Base-by-base conservation (phyloP, 1,140 invertebrate genomes). In the Dufourea novaeangliae region DNA sequence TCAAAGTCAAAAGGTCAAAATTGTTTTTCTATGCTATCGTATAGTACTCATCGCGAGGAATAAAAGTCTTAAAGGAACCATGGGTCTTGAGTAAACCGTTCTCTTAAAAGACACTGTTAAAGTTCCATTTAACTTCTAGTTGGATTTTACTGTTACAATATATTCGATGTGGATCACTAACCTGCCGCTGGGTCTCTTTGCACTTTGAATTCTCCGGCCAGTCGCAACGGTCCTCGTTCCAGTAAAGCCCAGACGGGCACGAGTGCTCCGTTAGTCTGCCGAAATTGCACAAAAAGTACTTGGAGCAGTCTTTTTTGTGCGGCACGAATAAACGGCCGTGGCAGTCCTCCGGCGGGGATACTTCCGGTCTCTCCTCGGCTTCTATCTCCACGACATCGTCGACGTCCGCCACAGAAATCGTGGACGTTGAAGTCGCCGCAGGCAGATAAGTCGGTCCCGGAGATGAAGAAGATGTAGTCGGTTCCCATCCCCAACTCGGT, bases 231-330 rank as follows among this genome's bases (percentile, higher is more conserved):
- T 96, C 94, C 88, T 94, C 88, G 84, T 96, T 97, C 96, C 97
- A 98, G 68, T 95, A 93, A 0, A 97, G 91, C 2, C 95, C 95
- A 27, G 91, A 88, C 0, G 96, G 95, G 88, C 97, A 98, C 44
- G 88, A 89, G 54, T 96, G 94, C 68, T 95, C 94, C 1, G 94
- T 91, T 2, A 96, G 92, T 37, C 93, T 88, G 20, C 95, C 96
- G 84, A 96, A 95, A 46, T 97, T 94, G 87, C 97, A 98, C 0
- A 96, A 90, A 68, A 96, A 96, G 86, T 97, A 98, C 84, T 97
- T 96, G 44, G 93, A 94, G 87, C 97, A 97, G 82, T 97, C 95
- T 0, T 85, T 88, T 6, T 94, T 91, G 86, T 97, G 94, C 0
- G 94, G 87, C 66, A 93, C 90, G 86, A 96, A 97, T 22, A 94